Evolutionary conservation across 1,140 invertebrate genomes (phyloP).

Genomic region (Drosophila yakuba): DNA sequence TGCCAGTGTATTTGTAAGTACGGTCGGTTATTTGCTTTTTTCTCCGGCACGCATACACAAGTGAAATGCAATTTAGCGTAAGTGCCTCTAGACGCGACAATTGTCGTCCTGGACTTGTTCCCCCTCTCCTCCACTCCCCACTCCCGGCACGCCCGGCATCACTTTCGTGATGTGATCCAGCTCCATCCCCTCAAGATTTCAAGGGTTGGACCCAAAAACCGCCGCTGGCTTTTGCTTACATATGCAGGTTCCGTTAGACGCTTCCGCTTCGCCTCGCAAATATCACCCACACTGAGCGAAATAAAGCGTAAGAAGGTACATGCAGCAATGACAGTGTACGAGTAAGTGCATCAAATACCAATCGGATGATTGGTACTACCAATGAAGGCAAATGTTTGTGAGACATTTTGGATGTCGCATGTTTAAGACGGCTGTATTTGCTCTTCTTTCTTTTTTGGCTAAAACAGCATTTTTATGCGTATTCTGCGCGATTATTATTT

Average conservation of each 20-base stretch:
- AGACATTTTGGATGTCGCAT: too few relatives aligned
- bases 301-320: not conserved
- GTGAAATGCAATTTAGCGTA: constrained; percentile 78
- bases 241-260: constrained; percentile 71
- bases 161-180: not conserved
- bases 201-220: constrained; percentile 42
- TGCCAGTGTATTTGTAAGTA: constrained; percentile 12
- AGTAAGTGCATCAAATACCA: too few relatives aligned
- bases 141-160: too few relatives aligned
- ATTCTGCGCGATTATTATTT: not conserved
- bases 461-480: too few relatives aligned
- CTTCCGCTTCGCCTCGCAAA: constrained; percentile 63
- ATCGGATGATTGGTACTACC: too few relatives aligned
- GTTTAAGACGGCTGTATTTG: too few relatives aligned
- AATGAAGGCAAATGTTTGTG: too few relatives aligned
- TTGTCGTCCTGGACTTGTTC: constrained; percentile 44
- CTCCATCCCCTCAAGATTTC: constrained; percentile 13
- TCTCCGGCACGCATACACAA: constrained; percentile 38
- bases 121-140: not conserved
- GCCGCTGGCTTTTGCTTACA: constrained; percentile 59
- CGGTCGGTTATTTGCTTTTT: constrained; percentile 46
- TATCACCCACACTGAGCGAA: constrained; percentile 44
- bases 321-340: too few relatives aligned
- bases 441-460: too few relatives aligned
- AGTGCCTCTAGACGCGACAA: constrained; percentile 78